Conservation (phyloP, 64 coral and sea anemone genomes). For the Dendronephthya gigantea region DNA sequence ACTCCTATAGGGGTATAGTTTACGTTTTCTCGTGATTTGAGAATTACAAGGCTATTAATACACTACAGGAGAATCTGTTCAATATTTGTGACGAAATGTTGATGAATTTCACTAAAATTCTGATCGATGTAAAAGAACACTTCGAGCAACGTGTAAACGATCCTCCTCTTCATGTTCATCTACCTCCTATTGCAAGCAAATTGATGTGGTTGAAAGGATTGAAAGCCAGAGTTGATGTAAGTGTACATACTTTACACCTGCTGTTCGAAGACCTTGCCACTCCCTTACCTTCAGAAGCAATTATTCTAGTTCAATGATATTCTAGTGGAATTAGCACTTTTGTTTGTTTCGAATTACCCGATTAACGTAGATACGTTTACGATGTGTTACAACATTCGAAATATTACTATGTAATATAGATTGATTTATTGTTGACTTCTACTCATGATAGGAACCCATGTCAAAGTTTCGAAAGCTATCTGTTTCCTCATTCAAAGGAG, state of each 20-base stretch:
- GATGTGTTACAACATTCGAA: too few species aligned
- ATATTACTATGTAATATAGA: too few species aligned
- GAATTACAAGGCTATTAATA: too few species aligned
- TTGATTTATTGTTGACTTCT: background rate
- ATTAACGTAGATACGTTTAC: too few species aligned
- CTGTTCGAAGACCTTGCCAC: background rate
- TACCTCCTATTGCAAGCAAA: constrained; percentile 82
- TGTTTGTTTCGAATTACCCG: too few species aligned
- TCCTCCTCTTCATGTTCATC: constrained; percentile 66
- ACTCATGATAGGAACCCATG: constrained; percentile 55
- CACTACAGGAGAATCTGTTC: constrained; percentile 12
- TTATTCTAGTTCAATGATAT: too few species aligned
- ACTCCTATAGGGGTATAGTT: too few species aligned
- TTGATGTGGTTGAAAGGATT: constrained; percentile 83
- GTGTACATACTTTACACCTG: background rate
- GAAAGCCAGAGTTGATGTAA: constrained; percentile 72
- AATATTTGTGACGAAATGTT: constrained; percentile 68
- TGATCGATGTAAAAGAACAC: constrained; percentile 49
- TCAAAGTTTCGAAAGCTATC: constrained; percentile 60
- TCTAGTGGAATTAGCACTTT: too few species aligned
- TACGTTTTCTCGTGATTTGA: too few species aligned
- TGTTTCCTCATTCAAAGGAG: constrained; percentile 72
- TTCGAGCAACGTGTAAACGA: constrained; percentile 54
- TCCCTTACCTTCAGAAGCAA: too few species aligned
- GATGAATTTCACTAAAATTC: constrained; percentile 58